Conservation (phyloP, 2,113 vertebrate species). For the Shinisaurus crocodilurus region DNA sequence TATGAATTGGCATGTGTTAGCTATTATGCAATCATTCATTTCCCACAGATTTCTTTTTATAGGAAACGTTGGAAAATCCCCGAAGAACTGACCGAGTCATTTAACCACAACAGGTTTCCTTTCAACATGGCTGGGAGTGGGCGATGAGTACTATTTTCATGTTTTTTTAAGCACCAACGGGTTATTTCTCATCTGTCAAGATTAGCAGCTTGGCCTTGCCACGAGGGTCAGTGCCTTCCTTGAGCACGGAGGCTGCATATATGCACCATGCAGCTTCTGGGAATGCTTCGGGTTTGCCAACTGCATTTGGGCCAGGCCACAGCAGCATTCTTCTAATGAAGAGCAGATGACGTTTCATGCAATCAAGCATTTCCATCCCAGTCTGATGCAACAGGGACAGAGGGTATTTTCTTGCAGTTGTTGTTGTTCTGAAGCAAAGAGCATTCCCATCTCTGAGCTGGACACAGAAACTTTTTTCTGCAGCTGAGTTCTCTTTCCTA, state of each 20-base stretch:
- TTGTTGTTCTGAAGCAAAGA: background rate
- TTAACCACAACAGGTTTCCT: slow-evolving; percentile 84
- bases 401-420: background rate
- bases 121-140: slow-evolving; percentile 77
- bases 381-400: background rate
- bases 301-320: background rate
- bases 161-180: slow-evolving; percentile 37
- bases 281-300: background rate
- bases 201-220: background rate
- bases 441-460: background rate
- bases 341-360: background rate
- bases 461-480: background rate
- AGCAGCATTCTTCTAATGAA: background rate
- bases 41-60: slow-evolving; percentile 85
- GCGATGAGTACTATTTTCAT: slow-evolving; percentile 65
- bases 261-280: background rate
- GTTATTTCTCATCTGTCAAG: slow-evolving; percentile 51
- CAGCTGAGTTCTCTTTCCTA: slow-evolving; percentile 10
- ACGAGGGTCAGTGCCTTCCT: background rate
- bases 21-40: slow-evolving; percentile 81
- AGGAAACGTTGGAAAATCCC: slow-evolving; percentile 82
- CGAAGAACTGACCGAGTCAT: slow-evolving; percentile 78
- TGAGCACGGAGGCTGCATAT: background rate
- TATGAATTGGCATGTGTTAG: slow-evolving; percentile 81
- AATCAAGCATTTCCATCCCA: background rate